These are phyloP conservation scores for Drosophila pachea DNA, from an alignment of 1,140 invertebrate genomes.

Conservation along the genomic window DNA sequence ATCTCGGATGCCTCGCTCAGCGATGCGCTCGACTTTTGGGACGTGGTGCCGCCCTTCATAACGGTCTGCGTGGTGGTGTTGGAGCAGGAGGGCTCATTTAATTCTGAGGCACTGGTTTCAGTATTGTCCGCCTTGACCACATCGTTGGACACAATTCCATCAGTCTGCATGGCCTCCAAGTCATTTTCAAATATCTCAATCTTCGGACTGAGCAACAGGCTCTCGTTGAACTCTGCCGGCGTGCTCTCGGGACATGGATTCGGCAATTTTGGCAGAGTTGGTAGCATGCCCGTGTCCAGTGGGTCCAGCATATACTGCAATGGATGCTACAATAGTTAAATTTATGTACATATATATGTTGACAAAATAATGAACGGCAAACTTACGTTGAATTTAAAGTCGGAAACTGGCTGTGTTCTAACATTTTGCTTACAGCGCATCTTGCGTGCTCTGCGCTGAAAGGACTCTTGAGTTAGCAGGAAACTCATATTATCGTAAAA, in stretches of 20 bases:
- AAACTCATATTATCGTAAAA: constrained; percentile 79
- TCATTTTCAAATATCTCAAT: constrained; percentile 61
- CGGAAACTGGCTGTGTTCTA: neutral
- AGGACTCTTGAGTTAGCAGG: constrained; percentile 62
- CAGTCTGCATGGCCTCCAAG: constrained; percentile 14
- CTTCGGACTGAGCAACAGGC: constrained; percentile 55
- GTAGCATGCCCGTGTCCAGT: constrained; percentile 23
- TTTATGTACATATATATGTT: neutral
- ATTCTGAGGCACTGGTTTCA: constrained; percentile 1
- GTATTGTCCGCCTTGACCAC: constrained; percentile 21
- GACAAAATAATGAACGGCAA: neutral
- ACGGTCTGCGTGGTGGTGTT: constrained; percentile 1
- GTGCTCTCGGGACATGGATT: constrained; percentile 8
- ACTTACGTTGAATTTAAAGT: constrained; percentile 31
- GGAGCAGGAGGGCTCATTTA: constrained; percentile 18
- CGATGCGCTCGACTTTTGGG: neutral
- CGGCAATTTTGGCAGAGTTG: neutral
- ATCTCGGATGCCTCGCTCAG: constrained; percentile 62
- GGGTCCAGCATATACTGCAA: constrained; percentile 29
- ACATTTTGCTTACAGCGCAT: constrained; percentile 21
- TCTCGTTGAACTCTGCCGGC: constrained; percentile 25
- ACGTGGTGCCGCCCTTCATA: constrained; percentile 1
- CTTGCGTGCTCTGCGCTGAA: constrained; percentile 44
- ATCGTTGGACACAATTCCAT: constrained; percentile 5
- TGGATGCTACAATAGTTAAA: too few relatives aligned